Evolutionary conservation across 2,113 vertebrate species (phyloP).

Genomic region (Chlamydotis undulata): DNA sequence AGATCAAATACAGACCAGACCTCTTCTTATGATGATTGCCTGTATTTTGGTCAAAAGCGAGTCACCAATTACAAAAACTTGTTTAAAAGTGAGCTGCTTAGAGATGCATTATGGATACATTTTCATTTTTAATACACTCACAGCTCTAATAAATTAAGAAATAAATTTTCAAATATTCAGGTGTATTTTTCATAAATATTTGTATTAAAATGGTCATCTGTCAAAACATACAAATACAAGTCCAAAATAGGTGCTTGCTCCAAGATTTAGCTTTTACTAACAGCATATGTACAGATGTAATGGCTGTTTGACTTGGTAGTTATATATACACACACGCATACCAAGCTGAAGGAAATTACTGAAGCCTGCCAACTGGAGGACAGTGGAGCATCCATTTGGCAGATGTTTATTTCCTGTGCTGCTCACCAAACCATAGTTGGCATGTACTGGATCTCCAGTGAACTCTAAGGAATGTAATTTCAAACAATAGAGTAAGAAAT

Average conservation of each 20-base stretch:
- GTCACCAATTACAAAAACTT: not conserved
- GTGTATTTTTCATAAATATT: constrained; percentile 26
- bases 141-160: not conserved
- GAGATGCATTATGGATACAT: not conserved
- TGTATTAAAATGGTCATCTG: not conserved
- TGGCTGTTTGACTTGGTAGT: not conserved
- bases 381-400: not conserved
- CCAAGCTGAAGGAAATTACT: not conserved
- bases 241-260: not conserved
- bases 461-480: constrained; percentile 12
- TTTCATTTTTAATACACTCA: not conserved
- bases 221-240: not conserved
- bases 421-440: not conserved
- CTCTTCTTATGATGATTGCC: not conserved
- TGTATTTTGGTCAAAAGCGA: not conserved
- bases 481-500: not conserved
- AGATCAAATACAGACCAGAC: not conserved
- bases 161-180: not conserved
- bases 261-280: not conserved
- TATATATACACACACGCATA: not conserved
- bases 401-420: constrained; percentile 31
- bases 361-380: not conserved
- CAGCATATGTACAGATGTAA: not conserved
- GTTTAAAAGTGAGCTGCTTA: not conserved
- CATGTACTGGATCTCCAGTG: not conserved